phyloP scores from a whole-genome alignment of 2,888 invertebrate species.

The Mythimna impura region DNA sequence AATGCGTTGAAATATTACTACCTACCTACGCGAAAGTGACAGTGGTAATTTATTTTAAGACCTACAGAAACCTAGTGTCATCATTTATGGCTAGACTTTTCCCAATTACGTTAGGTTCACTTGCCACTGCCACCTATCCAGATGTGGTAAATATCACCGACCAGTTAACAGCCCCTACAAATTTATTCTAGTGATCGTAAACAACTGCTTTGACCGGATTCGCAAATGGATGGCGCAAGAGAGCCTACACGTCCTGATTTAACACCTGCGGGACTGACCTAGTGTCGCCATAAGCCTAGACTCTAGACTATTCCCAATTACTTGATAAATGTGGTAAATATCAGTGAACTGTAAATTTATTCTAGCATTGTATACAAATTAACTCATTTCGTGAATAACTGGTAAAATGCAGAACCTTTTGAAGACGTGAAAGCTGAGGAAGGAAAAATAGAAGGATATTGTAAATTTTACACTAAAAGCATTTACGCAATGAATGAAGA shows the following conservation, averaged over 20 bases:
- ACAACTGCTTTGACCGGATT: slow-evolving; percentile 31
- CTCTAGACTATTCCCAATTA: slow-evolving; percentile 8
- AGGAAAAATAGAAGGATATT: no score
- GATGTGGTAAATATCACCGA: slow-evolving; percentile 14
- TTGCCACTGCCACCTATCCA: slow-evolving; percentile 2
- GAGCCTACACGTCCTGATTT: slow-evolving; percentile 32
- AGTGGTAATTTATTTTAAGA: background rate
- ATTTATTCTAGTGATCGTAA: slow-evolving; percentile 28
- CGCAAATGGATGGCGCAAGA: slow-evolving; percentile 37
- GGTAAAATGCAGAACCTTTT: background rate
- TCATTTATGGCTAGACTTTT: slow-evolving; percentile 7
- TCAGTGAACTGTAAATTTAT: background rate
- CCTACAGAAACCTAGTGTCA: background rate
- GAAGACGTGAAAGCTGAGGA: background rate
- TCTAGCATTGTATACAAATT: background rate
- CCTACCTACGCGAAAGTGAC: background rate
- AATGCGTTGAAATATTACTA: background rate
- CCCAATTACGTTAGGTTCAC: slow-evolving; percentile 13
- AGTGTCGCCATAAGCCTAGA: background rate
- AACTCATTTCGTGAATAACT: background rate
- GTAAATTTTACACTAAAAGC: no score
- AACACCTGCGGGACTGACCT: slow-evolving; percentile 34
- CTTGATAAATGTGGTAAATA: background rate
- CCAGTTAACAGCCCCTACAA: slow-evolving; percentile 39
- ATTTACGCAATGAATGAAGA: background rate